Evolutionary conservation across 1,140 invertebrate species (phyloP).

Genomic region (Manduca sexta): DNA sequence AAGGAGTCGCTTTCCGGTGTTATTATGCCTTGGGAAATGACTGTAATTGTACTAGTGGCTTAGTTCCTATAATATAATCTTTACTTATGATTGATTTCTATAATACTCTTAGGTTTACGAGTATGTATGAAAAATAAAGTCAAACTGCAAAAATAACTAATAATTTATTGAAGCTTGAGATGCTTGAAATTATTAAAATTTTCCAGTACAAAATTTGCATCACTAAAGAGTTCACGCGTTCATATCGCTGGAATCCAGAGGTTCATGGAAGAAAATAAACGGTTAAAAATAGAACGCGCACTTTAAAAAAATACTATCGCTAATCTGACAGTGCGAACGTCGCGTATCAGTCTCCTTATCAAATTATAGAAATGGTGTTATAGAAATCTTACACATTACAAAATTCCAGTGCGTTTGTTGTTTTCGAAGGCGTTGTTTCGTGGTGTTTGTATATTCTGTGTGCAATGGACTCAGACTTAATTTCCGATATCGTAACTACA

Average conservation of each 20-base stretch:
- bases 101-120: too few relatives aligned
- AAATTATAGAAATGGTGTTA: neutral
- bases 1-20: too few relatives aligned
- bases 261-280: constrained; percentile 22
- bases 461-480: constrained; percentile 34
- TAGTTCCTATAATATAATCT: too few relatives aligned
- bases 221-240: too few relatives aligned
- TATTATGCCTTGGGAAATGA: too few relatives aligned
- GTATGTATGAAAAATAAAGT: too few relatives aligned
- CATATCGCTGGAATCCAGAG: constrained; percentile 1
- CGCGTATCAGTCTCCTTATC: constrained; percentile 3
- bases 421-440: constrained; percentile 7
- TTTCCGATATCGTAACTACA: constrained; percentile 23
- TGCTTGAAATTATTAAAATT: too few relatives aligned
- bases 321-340: constrained; percentile 1
- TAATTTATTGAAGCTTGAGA: too few relatives aligned
- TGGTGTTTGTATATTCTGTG: constrained; percentile 3
- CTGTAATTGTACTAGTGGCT: too few relatives aligned
- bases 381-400: neutral
- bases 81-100: too few relatives aligned
- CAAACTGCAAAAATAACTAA: too few relatives aligned
- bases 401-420: constrained; percentile 9
- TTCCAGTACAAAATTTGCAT: too few relatives aligned
- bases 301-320: constrained; percentile 10
- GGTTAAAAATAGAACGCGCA: constrained; percentile 24